A percentile compares a stretch with the other conserved stretches of the same genome.
These are phyloP conservation scores for Drosophila pectinifera DNA, from an alignment of 1,140 invertebrate species.

Conservation along the genomic window DNA sequence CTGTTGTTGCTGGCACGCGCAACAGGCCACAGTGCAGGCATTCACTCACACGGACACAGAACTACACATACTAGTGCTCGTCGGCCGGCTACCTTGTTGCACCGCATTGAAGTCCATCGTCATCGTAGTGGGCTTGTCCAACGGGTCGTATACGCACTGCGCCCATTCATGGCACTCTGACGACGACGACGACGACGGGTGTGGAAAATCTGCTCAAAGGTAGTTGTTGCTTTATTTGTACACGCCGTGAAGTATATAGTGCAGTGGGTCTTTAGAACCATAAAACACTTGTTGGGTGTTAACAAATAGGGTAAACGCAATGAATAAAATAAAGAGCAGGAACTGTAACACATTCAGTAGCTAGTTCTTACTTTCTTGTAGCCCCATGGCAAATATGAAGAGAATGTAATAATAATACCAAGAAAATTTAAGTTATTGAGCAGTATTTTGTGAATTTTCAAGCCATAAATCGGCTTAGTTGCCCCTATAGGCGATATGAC, in stretches of 20 bases:
- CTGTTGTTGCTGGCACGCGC: slow-evolving; percentile 56
- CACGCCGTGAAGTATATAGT: slow-evolving; percentile 17
- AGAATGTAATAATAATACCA: background rate
- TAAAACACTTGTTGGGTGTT: slow-evolving; percentile 15
- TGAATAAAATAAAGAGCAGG: slow-evolving; percentile 4
- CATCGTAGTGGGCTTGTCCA: slow-evolving; percentile 28
- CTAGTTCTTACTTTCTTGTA: background rate
- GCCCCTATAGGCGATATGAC: too few relatives aligned
- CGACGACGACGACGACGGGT: slow-evolving; percentile 9
- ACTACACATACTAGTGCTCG: slow-evolving; percentile 2
- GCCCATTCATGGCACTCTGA: slow-evolving; percentile 63
- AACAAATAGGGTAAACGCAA: slow-evolving; percentile 8
- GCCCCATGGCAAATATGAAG: background rate
- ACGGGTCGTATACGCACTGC: slow-evolving; percentile 62
- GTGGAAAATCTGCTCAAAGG: slow-evolving; percentile 17
- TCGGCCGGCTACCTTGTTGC: slow-evolving; percentile 20
- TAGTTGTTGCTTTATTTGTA: slow-evolving; percentile 31
- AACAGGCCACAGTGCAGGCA: slow-evolving; percentile 51
- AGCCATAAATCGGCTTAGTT: too few relatives aligned
- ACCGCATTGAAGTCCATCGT: slow-evolving; percentile 24
- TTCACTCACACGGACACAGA: slow-evolving; percentile 9
- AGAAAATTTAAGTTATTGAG: too few relatives aligned
- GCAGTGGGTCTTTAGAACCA: slow-evolving; percentile 28
- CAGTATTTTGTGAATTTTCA: too few relatives aligned
- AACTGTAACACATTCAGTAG: slow-evolving; percentile 1